Evolutionary conservation across 2,888 invertebrate genomes (phyloP), one percentile per base, ranked within the genome.

Genomic region (Nomada ferruginata): DNA sequence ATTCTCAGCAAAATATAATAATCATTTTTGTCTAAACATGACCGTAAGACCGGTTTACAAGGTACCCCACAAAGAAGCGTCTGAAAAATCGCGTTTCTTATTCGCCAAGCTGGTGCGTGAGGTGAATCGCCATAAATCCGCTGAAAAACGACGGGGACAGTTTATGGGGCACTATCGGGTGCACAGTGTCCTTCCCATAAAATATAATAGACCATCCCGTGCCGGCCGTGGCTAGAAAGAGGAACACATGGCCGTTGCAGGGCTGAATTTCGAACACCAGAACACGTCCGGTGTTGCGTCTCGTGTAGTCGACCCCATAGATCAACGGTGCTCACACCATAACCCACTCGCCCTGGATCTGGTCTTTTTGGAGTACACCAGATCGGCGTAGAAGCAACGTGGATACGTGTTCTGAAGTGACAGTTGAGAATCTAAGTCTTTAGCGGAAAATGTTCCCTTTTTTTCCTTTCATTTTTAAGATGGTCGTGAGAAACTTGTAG

Each of bases 211-310:
- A 50, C 60, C 64, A 29, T 57, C 26, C 36, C 64, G 52, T 36
- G 44, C 23, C 57, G 0, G 15, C 26, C 4, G 15, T 26, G 50
- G 23, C 52, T 82, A 82, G 84, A 76, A 60, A 44, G 59, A 47
- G 50, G 50, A 77, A 79, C 74, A 83, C 84, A 70, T 79, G 86
- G 84, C 86, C 68, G 53, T 29, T 15, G n/a, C 50, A 11, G 4
- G 55, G 26, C 65, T 72, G 65, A 20, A 52, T 64, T 71, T 65
- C 77, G 68, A 66, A 36, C 50, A 55, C 64, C 83, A 82, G 82
- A 82, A 82, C 82, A 74, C 82, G 77, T 77, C 73, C 77, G 72
- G 82, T 81, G 82, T 77, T 47, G 77, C 76, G 72, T 81, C 36
- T 76, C 36, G 44, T 66, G 68, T 73, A 79, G 65, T 80, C 81